Conservation (phyloP, 2,888 invertebrate species). For the Entomobrya multifasciata region DNA sequence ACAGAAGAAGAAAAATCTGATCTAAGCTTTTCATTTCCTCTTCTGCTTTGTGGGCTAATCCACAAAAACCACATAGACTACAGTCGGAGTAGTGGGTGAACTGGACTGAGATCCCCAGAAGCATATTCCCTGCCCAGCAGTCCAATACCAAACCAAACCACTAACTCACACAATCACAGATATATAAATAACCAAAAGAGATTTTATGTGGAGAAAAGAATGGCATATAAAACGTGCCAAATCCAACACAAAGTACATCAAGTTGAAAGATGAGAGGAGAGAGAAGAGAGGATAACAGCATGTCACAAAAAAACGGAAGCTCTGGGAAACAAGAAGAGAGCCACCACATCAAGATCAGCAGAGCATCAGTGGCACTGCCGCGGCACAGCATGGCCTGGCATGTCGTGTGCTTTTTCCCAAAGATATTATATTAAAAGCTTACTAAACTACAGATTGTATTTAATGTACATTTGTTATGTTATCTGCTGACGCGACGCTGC, state of each 20-base stretch:
- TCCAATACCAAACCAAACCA: not conserved
- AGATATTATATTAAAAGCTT: conserved; percentile 19
- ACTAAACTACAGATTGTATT: conserved; percentile 9
- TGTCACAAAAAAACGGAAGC: conserved; percentile 24
- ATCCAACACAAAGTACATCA: conserved; percentile 47
- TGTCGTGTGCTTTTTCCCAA: not conserved
- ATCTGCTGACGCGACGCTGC: not conserved
- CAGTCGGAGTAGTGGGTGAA: conserved; percentile 5
- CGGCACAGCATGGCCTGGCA: too few relatives aligned
- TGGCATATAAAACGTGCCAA: conserved; percentile 51
- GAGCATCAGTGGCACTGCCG: not conserved
- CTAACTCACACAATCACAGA: not conserved
- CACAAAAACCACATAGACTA: conserved; percentile 32
- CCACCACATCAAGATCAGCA: not conserved
- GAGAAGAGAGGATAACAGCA: not conserved
- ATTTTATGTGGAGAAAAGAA: conserved; percentile 25
- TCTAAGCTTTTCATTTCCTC: conserved; percentile 34
- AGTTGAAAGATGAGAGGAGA: not conserved
- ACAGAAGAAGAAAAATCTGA: conserved; percentile 24
- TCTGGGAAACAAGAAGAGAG: not conserved
- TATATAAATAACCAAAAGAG: not conserved
- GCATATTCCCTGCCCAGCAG: too few relatives aligned
- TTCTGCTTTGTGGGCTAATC: too few relatives aligned
- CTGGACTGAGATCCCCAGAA: too few relatives aligned
- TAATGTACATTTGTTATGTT: conserved; percentile 29